Base-by-base conservation (phyloP, 2,113 vertebrate species). In the Cromileptes altivelis region DNA sequence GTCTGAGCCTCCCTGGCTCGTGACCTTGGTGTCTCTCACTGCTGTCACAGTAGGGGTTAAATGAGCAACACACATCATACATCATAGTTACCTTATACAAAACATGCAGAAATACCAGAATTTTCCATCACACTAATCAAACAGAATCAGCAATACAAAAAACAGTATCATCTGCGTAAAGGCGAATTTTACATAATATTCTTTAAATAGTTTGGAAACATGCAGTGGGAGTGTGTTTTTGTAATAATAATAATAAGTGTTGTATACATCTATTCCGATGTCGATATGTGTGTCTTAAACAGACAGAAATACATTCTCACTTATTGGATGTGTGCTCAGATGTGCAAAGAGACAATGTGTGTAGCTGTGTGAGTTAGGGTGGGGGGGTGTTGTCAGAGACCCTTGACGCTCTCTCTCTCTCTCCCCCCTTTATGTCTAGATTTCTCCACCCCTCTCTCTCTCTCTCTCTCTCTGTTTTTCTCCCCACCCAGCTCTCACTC, bases 401-500 rank as follows among this genome's bases (percentile, higher is more conserved):
- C 81, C 70, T 76, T 40, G 10, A 11, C 3, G 8, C 70, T 50
- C 55, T 58, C 63, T 58, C n/a, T n/a, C 72, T 30, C 65, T 47
- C 62, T 60, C 14, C 25, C 47, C 27, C 49, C 57, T 74, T 37
- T 70, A 9, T 70, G 70, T 65, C 21, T 47, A 67, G 53, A 49
- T 71, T 62, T 73, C 79, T 67, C 74, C 77, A 52, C 76, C 58
- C 62, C 74, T 49, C 76, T 76, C 76, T 55, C 53, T 68, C n/a
- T n/a, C n/a, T n/a, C n/a, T 69, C 63, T 68, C 49, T 77, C 45
- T 64, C 47, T 23, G 27, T 81, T 52, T 73, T 50, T 65, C 50
- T 82, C 80, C 56, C 81, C 58, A 83, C 84, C 84, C 80, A 56
- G 70, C 78, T 90, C 83, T 92, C 89, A 81, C 82, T 88, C 88